Conservation (phyloP, 2,888 invertebrate genomes). For the Nysson spinosus region DNA sequence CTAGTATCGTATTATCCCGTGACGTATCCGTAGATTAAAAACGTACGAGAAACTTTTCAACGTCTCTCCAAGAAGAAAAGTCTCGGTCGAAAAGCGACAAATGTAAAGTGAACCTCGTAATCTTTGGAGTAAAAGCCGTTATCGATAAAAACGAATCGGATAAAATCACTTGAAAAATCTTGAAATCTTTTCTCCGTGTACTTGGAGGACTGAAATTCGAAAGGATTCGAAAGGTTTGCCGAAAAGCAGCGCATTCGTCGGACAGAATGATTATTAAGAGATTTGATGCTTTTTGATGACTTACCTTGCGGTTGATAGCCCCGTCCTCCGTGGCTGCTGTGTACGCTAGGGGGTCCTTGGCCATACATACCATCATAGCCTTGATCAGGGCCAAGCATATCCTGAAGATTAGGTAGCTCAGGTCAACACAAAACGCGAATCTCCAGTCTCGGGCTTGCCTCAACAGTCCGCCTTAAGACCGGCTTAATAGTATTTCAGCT, state of each 20-base stretch:
- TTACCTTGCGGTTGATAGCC: constrained; percentile 93
- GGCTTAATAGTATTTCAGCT: no score
- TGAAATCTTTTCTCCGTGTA: no score
- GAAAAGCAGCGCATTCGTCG: constrained; percentile 46
- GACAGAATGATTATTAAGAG: no score
- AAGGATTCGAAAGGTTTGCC: constrained; percentile 24
- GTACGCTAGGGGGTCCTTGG: constrained; percentile 92
- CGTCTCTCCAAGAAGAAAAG: constrained; percentile 15
- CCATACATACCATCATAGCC: constrained; percentile 95
- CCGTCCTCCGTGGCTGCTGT: constrained; percentile 87
- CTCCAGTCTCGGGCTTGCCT: constrained; percentile 46
- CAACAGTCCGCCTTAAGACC: constrained; percentile 39
- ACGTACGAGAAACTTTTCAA: no score
- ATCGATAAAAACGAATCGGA: constrained; percentile 1
- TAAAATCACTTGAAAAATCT: no score
- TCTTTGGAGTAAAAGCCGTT: no score
- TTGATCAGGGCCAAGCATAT: constrained; percentile 94
- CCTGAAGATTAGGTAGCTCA: constrained; percentile 81
- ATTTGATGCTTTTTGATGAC: constrained; percentile 64
- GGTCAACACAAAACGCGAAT: constrained; percentile 72
- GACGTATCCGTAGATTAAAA: no score
- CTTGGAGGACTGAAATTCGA: no score
- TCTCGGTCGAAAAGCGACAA: no score
- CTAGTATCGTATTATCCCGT: neutral
- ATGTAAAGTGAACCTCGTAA: no score